Percentiles rank a stretch among this genome's conserved stretches.
Evolutionary conservation across 2,113 vertebrate genomes (phyloP).

Genomic region (Podilymbus podiceps): DNA sequence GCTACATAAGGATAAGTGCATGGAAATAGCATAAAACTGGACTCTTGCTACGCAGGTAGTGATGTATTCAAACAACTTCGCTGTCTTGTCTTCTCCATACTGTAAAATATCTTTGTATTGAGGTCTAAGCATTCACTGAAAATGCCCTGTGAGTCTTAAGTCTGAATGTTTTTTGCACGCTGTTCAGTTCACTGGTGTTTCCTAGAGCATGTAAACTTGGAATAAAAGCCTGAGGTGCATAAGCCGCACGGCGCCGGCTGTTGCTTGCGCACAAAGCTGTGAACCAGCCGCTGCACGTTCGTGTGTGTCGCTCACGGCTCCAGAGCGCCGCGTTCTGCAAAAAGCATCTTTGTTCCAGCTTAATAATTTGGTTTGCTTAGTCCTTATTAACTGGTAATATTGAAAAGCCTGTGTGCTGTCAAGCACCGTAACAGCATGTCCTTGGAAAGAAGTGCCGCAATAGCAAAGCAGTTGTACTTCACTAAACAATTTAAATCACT

Average conservation of each 20-base stretch:
- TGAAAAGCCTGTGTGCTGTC: neutral
- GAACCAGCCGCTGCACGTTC: rapidly evolving
- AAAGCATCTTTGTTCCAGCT: neutral
- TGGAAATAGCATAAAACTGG: neutral
- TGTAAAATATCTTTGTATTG: too few species aligned
- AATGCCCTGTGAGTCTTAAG: neutral
- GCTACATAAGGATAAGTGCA: neutral
- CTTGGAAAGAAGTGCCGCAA: neutral
- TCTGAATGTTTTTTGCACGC: neutral
- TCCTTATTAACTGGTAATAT: neutral
- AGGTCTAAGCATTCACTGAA: neutral
- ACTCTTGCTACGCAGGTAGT: neutral
- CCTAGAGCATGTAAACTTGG: neutral
- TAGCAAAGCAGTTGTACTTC: neutral
- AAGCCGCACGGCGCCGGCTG: rapidly evolving
- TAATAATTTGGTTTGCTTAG: neutral
- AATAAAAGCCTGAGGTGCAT: neutral
- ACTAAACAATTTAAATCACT: neutral
- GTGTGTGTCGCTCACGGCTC: rapidly evolving
- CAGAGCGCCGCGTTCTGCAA: neutral
- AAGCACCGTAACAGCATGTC: neutral
- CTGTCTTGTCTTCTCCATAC: neutral
- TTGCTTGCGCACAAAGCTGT: neutral
- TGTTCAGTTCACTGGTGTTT: neutral
- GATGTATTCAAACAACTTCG: neutral